Percentiles rank a stretch among this genome's conserved stretches.
These are phyloP conservation scores for Planococcus citri DNA, from an alignment of 1,140 invertebrate genomes.

Conservation along the genomic window DNA sequence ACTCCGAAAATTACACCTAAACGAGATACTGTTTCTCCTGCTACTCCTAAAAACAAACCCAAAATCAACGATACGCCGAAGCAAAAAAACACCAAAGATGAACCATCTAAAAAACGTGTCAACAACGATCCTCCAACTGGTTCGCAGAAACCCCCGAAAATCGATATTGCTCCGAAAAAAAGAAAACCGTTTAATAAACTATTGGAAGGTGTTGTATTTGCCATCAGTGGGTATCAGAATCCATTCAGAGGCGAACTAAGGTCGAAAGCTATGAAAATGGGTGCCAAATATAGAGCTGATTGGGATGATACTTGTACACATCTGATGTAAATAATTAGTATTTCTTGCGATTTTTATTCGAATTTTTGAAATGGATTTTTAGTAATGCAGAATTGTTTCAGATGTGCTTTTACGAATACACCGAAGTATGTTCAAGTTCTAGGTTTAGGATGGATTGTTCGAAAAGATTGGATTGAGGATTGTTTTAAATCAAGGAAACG, in stretches of 20 bases:
- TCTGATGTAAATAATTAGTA: constrained; percentile 50
- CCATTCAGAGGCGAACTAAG: constrained; percentile 55
- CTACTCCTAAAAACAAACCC: constrained; percentile 7
- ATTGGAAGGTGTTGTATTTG: constrained; percentile 55
- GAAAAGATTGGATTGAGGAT: constrained; percentile 60
- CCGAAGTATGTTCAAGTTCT: constrained; percentile 69
- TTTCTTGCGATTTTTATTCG: neutral
- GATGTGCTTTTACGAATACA: constrained; percentile 78
- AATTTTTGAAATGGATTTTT: neutral
- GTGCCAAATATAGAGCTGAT: constrained; percentile 62
- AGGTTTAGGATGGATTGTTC: constrained; percentile 52
- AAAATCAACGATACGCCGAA: neutral
- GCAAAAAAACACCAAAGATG: neutral
- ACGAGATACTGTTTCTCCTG: too few species aligned
- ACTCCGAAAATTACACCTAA: neutral
- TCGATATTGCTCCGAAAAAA: neutral
- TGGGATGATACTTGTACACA: constrained; percentile 65
- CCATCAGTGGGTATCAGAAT: constrained; percentile 76
- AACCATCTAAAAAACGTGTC: neutral
- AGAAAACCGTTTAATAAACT: constrained; percentile 43
- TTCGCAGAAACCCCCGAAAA: neutral
- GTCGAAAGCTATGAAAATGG: constrained; percentile 57
- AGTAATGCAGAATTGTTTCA: constrained; percentile 33
- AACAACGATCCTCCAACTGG: too few species aligned
- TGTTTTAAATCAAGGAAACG: constrained; percentile 48